Evolutionary conservation across 2,888 invertebrate species (phyloP), one percentile per base, ranked within the genome.

Genomic region (Calameuta idolon): DNA sequence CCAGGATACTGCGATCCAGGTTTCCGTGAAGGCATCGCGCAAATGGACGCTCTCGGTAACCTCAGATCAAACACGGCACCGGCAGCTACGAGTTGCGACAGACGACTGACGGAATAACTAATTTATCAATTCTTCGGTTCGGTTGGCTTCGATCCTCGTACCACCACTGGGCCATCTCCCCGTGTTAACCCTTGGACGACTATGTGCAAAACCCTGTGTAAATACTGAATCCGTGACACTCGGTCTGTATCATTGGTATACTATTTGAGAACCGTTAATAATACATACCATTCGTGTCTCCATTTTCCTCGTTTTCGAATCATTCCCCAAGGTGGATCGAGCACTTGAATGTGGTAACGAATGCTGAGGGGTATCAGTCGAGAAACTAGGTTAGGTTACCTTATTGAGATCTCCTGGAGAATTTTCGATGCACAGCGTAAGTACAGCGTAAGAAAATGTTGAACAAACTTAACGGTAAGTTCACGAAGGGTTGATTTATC

Each of bases 111-210:
- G 88, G 91, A 91, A 91, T 91, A 91, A 90, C 90, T 91, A 91
- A 91, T 91, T 91, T 91, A 90, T 91, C 91, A 90, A 90, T 91
- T 91, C 90, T 91, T 91, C 91, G 91, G 87, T 91, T 90, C 89
- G 89, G 88, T 90, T 89, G 87, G 84, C 88, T 88, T 87, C 90
- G 90, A 90, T 91, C 88, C 84, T 87, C 83, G 80, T 23, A 55
- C 40, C 40, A 55, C 5, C 40, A 55, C 1, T 55, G 9, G 40
- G 40, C 40, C 23, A 55, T 4, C 40, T 15, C 23, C 23, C 15
- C 40, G 40, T 23, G 40, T 55, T 55, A 23, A 55, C 40, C 40
- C 40, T 55, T 55, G 40, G 40, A 55, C 82, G 84, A 85, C 87
- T 90, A 89, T 90, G 90, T 90, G 88, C 89, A 84, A 86, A 88